Conservation (phyloP, 2,797 vertebrate genomes). For the Sebastes wilsoni region DNA sequence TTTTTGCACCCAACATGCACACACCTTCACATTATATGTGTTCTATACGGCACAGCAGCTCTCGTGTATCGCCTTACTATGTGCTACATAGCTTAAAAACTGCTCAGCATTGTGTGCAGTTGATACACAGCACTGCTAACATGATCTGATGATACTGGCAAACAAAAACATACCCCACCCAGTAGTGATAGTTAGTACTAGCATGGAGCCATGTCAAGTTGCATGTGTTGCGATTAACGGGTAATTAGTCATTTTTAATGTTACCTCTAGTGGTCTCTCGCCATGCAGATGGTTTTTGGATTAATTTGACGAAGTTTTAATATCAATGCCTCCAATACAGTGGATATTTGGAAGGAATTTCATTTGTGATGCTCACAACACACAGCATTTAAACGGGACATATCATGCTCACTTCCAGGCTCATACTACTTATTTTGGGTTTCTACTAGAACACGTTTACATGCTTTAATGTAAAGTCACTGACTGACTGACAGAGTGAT, state of each 20-base stretch:
- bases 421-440: not conserved
- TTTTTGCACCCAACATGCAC: constrained; percentile 67
- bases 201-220: constrained; percentile 48
- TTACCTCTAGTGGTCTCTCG: not conserved
- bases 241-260: not conserved
- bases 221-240: constrained; percentile 25
- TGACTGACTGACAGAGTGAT: no score
- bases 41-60: not conserved
- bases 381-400: not conserved
- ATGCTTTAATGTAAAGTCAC: no score
- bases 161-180: constrained; percentile 23
- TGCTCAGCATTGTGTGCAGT: constrained; percentile 10
- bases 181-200: constrained; percentile 63
- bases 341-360: not conserved
- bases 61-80: not conserved
- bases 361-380: constrained; percentile 2
- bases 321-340: not conserved
- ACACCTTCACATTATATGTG: constrained; percentile 5
- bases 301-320: not conserved
- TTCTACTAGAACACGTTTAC: no score
- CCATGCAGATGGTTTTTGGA: constrained; percentile 12
- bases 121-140: constrained; percentile 1
- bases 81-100: constrained; percentile 11
- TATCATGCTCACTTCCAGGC: no score
- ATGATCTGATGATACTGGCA: constrained; percentile 5